Evolutionary conservation across 1,140 invertebrate genomes (phyloP).

Genomic region (Zaprionus vittiger): DNA sequence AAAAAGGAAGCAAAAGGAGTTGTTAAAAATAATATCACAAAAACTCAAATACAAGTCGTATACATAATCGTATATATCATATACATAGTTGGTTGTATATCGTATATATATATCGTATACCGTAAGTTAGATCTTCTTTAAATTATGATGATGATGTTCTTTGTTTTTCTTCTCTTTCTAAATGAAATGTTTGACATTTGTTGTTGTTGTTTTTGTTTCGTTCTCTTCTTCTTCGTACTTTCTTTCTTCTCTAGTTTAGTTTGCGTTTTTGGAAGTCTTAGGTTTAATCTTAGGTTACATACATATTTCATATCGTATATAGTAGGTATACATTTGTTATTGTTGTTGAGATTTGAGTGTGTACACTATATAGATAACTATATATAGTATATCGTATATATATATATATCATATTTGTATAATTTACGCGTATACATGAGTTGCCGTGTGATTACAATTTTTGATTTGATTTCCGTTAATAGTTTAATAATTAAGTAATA

Average conservation of each 20-base stretch:
- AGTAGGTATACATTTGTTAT: slow-evolving; percentile 44
- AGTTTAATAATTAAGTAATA: slow-evolving; percentile 26
- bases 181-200: slow-evolving; percentile 74
- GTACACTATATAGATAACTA: slow-evolving; percentile 6
- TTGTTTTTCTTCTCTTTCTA: slow-evolving; percentile 12
- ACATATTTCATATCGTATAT: slow-evolving; percentile 25
- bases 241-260: slow-evolving; percentile 1
- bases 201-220: slow-evolving; percentile 1
- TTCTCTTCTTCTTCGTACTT: background rate
- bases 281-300: slow-evolving; percentile 70
- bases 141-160: slow-evolving; percentile 35
- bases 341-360: slow-evolving; percentile 58
- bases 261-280: slow-evolving; percentile 51
- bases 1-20: slow-evolving; percentile 66
- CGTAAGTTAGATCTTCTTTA: slow-evolving; percentile 24
- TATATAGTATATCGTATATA: slow-evolving; percentile 47
- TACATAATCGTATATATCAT: slow-evolving; percentile 56
- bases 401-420: slow-evolving; percentile 49
- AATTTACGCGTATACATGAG: slow-evolving; percentile 72
- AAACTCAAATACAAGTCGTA: slow-evolving; percentile 80
- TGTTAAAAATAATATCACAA: slow-evolving; percentile 80
- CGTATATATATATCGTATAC: slow-evolving; percentile 25
- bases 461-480: slow-evolving; percentile 61
- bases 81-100: slow-evolving; percentile 29
- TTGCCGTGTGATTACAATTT: slow-evolving; percentile 69